A percentile compares a stretch with the other conserved stretches of the same genome.
Conservation (phyloP, 2,797 vertebrate species). For the Helostoma temminkii region DNA sequence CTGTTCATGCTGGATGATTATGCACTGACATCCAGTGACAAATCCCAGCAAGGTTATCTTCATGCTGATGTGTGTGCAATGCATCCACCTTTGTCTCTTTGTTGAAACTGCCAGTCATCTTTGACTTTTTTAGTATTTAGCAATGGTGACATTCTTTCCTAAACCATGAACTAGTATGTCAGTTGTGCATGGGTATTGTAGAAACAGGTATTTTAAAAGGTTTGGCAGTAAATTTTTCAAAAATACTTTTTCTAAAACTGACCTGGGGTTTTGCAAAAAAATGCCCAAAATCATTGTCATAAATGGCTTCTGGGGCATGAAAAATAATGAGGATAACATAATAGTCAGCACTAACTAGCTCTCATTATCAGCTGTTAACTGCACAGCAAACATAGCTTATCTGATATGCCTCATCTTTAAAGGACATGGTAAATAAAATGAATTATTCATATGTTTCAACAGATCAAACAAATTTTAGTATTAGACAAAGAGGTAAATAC, state of each 20-base stretch:
- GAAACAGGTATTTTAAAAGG: background rate
- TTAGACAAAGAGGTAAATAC: too few relatives aligned
- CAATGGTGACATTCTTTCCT: too few relatives aligned
- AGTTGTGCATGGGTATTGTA: background rate
- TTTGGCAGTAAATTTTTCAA: background rate
- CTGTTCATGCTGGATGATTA: background rate
- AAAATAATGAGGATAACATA: background rate
- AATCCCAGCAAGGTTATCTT: background rate
- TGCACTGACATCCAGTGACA: background rate
- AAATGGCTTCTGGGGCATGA: background rate
- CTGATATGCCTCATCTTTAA: background rate
- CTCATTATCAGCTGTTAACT: slow-evolving; percentile 9
- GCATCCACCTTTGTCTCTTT: too few relatives aligned
- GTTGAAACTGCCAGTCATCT: too few relatives aligned
- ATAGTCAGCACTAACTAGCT: background rate
- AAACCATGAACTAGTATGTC: background rate
- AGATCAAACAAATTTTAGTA: too few relatives aligned
- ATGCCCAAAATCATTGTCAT: background rate
- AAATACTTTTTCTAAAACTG: background rate
- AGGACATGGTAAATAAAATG: background rate
- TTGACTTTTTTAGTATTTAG: too few relatives aligned
- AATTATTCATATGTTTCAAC: background rate
- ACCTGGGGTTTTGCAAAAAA: background rate
- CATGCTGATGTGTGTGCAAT: background rate
- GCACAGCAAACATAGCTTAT: background rate